These are phyloP conservation scores for Drymonia ruficornis DNA, from an alignment of 2,888 invertebrate genomes.

Conservation along the genomic window DNA sequence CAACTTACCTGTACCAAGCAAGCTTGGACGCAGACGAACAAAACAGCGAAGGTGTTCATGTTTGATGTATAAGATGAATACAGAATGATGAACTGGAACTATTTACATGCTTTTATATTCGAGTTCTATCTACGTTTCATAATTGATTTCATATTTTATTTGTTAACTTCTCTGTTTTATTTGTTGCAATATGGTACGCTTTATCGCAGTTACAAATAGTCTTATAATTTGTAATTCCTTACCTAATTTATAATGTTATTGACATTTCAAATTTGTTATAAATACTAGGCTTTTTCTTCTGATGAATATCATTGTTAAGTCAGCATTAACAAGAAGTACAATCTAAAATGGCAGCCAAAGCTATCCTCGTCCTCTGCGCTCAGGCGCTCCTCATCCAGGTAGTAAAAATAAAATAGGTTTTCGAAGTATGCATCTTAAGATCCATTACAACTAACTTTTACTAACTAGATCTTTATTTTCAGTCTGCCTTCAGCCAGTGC, in stretches of 20 bases:
- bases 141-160: neutral
- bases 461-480: constrained; percentile 3
- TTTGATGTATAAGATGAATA: constrained; percentile 16
- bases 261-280: neutral
- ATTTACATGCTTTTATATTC: neutral
- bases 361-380: constrained; percentile 19
- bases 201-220: too few species aligned
- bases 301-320: neutral
- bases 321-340: neutral
- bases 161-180: neutral
- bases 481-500: constrained; percentile 21
- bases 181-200: neutral
- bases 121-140: neutral
- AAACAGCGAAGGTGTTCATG: constrained; percentile 44
- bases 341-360: constrained; percentile 14
- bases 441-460: neutral
- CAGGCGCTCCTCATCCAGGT: constrained; percentile 13
- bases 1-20: constrained; percentile 44
- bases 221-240: too few species aligned
- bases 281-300: neutral
- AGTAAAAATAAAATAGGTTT: too few species aligned
- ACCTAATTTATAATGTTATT: too few species aligned
- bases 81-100: neutral
- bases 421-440: neutral
- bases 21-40: constrained; percentile 44